Evolutionary conservation across 2,113 vertebrate genomes (phyloP).

Genomic region (Strix uralensis): DNA sequence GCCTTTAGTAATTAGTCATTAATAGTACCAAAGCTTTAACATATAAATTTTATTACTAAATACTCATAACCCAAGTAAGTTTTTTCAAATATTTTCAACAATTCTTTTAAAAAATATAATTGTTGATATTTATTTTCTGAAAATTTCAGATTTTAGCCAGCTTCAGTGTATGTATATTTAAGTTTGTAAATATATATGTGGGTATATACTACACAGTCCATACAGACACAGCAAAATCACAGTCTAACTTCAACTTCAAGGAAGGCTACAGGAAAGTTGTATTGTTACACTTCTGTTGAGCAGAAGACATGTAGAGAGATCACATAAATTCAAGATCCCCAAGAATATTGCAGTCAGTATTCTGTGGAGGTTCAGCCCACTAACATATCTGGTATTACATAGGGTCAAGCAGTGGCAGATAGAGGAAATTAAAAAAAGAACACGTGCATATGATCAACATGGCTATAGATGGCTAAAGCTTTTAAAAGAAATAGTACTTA

Average conservation of each 20-base stretch:
- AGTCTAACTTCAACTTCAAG: neutral
- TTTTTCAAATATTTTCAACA: neutral
- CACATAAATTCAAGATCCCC: neutral
- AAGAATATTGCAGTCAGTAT: neutral
- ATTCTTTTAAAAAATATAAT: neutral
- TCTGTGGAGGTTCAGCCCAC: neutral
- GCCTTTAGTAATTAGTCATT: neutral
- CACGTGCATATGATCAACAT: neutral
- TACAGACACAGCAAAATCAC: neutral
- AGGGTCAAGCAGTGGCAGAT: neutral
- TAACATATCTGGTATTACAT: neutral
- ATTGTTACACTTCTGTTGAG: neutral
- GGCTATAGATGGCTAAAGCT: neutral
- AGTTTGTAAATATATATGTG: neutral
- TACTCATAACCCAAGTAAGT: neutral
- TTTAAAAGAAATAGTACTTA: neutral
- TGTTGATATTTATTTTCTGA: neutral
- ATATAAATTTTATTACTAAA: neutral
- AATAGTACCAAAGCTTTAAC: neutral
- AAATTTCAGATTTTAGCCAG: neutral
- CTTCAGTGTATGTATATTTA: neutral
- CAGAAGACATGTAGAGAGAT: neutral
- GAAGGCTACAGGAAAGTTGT: fast-evolving
- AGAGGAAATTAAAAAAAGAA: neutral
- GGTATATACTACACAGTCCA: too few species aligned